Evolutionary conservation across 2,113 vertebrate genomes (phyloP).

Genomic region (Lycaon pictus): DNA sequence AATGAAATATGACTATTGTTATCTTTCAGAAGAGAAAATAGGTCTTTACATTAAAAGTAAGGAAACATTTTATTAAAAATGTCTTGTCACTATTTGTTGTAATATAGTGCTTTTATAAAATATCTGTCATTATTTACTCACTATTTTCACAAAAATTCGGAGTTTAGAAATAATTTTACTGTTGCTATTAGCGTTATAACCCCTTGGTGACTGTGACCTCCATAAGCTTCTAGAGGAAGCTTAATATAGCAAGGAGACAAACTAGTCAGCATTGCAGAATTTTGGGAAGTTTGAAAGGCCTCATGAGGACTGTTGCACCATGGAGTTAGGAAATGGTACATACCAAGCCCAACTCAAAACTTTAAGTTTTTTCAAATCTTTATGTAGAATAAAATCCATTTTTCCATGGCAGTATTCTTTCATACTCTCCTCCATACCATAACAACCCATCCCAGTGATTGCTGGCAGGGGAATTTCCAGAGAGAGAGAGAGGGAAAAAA

Average conservation of each 20-base stretch:
- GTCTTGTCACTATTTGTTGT: background rate
- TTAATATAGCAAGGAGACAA: background rate
- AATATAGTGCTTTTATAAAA: background rate
- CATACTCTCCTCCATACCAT: background rate
- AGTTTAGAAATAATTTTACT: conserved; percentile 23
- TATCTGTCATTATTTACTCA: background rate
- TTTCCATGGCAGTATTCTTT: background rate
- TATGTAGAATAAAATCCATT: background rate
- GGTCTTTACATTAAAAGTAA: background rate
- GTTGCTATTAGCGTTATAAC: background rate
- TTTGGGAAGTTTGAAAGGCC: background rate
- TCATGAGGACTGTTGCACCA: background rate
- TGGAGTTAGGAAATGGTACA: background rate
- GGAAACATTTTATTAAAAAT: background rate
- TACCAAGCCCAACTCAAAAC: background rate
- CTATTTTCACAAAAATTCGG: background rate
- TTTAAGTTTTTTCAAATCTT: background rate
- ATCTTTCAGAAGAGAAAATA: background rate
- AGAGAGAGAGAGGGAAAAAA: too few relatives aligned
- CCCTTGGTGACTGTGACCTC: background rate
- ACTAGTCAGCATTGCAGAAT: background rate
- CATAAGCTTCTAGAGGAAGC: background rate
- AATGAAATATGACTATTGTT: background rate
- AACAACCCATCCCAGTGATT: background rate
- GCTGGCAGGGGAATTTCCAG: background rate